Evolutionary conservation across 1,140 invertebrate genomes (phyloP).

Genomic region (Caenorhabditis elegans): WBcel235 BX284606.5:6247501-6248000

Average conservation of each 20-base stretch:
- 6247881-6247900: too few relatives aligned
- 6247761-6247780: neutral
- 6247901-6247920: too few relatives aligned
- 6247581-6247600: neutral
- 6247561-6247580: neutral
- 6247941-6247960: neutral
- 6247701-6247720: constrained; percentile 2
- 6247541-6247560: neutral
- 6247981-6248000: neutral
- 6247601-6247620: neutral
- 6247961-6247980: neutral
- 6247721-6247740: neutral
- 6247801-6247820: neutral
- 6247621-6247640: neutral
- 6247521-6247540: too few relatives aligned
- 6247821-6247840: neutral
- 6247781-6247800: neutral
- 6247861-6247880: neutral
- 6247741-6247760: neutral
- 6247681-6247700: neutral
- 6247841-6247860: too few relatives aligned
- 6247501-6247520: too few relatives aligned
- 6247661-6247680: neutral
- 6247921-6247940: too few relatives aligned
- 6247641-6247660: too few relatives aligned